Conservation (phyloP, 2,113 vertebrate species). For the Crotalus horridus region DNA sequence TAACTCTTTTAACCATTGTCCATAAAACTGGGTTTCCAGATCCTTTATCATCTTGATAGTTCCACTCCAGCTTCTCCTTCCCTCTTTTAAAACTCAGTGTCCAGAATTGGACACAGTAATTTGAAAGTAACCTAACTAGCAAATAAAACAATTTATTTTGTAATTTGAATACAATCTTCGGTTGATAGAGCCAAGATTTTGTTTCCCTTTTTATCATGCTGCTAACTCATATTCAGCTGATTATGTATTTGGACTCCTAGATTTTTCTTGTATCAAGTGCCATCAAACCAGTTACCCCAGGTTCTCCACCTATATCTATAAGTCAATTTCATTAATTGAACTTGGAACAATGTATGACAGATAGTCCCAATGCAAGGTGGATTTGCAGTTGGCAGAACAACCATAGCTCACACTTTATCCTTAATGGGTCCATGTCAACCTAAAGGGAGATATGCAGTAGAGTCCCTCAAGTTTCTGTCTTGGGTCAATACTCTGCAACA, state of each 20-base stretch:
- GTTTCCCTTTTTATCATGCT: neutral
- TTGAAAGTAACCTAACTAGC: neutral
- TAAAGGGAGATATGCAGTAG: neutral
- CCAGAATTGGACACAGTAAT: neutral
- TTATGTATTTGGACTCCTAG: neutral
- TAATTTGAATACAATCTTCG: neutral
- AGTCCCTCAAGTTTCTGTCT: neutral
- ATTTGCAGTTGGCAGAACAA: neutral
- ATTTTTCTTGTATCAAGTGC: neutral
- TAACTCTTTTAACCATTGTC: neutral
- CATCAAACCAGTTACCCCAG: neutral
- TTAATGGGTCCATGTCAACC: neutral
- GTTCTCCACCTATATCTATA: neutral
- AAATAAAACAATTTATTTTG: neutral
- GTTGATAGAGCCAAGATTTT: neutral
- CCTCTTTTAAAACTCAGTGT: neutral
- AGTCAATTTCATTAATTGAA: neutral
- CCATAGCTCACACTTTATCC: neutral
- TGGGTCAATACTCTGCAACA: neutral
- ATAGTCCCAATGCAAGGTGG: neutral
- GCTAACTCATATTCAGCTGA: neutral
- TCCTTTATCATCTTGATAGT: neutral
- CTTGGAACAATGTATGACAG: neutral
- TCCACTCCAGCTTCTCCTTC: neutral
- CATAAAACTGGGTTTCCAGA: neutral